Evolutionary conservation across 2,888 invertebrate genomes (phyloP), one percentile per base, ranked within the genome.

Genomic region (Dasypolia templi): DNA sequence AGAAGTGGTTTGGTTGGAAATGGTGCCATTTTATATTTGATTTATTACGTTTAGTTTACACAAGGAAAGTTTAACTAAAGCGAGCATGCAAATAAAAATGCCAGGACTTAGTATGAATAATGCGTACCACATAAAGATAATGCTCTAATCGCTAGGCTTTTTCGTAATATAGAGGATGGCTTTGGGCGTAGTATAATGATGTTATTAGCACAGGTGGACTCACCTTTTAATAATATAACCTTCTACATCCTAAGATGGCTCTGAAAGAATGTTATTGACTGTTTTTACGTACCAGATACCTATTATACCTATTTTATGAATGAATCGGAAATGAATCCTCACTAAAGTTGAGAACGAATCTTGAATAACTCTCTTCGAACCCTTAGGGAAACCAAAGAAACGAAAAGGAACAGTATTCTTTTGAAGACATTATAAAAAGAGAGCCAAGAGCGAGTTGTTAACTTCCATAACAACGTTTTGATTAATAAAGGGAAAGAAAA

Each of bases 141-240:
- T 53, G 19, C 22, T 55, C 3, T 56, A 58, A 75, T 26, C 17
- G 39, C 44, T 53, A n/a, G 53, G 46, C 11, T 51, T 46, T 39
- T 53, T 53, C 32, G 49, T 59, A 64, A 59, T 68, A 49, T 67
- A 56, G 46, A 35, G 44, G 61, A 44, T 39, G 51, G 29, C 32
- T 61, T 62, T 2, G 1, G 46, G 26, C 19, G 51, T 26, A 14
- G 17, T 9, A 32, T 58, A 63, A 63, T 53, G 49, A 63, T 58
- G 29, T 70, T 65, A 58, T 79, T 82, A 62, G 35, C 32, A 49
- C 71, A 72, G 62, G 44, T 77, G 19, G 49, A 59, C 56, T 62
- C 26, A 29, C 56, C 29, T 44, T 35, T 22, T 66, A 58, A 66
- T 71, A 66, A 62, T n/a, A 66, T 49, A 22, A 44, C 32, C 26